These are phyloP conservation scores for Scopus umbretta DNA, from an alignment of 2,113 vertebrate genomes.

Conservation along the genomic window DNA sequence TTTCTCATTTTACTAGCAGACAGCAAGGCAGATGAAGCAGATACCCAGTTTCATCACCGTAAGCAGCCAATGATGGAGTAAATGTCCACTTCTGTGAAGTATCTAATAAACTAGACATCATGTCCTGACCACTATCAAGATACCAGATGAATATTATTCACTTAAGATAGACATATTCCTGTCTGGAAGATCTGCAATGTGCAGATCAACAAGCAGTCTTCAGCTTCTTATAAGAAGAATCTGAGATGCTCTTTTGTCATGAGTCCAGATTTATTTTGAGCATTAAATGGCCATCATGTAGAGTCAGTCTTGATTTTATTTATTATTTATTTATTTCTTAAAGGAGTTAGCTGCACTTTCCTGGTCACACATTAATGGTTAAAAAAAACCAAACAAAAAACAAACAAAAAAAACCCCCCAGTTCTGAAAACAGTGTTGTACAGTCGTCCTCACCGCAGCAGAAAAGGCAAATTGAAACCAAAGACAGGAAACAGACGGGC, in stretches of 20 bases:
- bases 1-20: not conserved
- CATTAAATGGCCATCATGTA: not conserved
- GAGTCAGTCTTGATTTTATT: not conserved
- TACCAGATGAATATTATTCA: not conserved
- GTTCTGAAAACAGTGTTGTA: not conserved
- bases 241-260: not conserved
- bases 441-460: not conserved
- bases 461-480: conserved; percentile 9
- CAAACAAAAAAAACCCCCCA: too few species aligned
- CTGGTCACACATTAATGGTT: not conserved
- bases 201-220: not conserved
- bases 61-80: not conserved
- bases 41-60: fast-evolving
- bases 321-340: fast-evolving
- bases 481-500: not conserved
- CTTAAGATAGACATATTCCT: not conserved
- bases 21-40: not conserved
- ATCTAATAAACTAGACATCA: not conserved
- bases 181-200: not conserved
- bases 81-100: not conserved
- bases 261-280: not conserved
- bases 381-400: not conserved
- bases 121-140: not conserved
- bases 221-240: not conserved
- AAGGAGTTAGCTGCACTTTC: not conserved